Evolutionary conservation across 1,140 invertebrate genomes (phyloP), one percentile per base, ranked within the genome.

Genomic region (Grapholita molesta): DNA sequence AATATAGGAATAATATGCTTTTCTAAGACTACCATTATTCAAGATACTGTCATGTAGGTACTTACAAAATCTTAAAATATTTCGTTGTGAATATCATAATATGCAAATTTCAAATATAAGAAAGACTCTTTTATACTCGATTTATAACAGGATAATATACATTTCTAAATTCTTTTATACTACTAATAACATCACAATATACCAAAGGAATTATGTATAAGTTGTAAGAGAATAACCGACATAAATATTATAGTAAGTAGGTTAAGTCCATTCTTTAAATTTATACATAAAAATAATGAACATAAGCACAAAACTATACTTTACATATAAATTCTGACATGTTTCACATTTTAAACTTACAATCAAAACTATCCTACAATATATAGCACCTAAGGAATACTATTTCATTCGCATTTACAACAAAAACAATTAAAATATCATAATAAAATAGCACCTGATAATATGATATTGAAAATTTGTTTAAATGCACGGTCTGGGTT

Each of bases 301-400:
- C 83, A 78, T 55, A 73, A 73, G 71, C 72, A 66, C 25, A 64
- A 38, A 38, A 38, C 18, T 48, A 48, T 48, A 48, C 12, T 6
- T 48, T 21, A 48, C 42, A 48, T 21, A 67, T 42, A 71, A 70
- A 75, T 75, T 78, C 78, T 72, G 61, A 71, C 67, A 67, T 70
- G 70, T 75, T 68, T 75, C 68, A 72, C 32, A 57, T 28, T 32
- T 32, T 35, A 68, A 23, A 68, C 12, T 52, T 32, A 53, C 28
- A 33, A 21, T 65, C 33, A 15, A 66, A 61, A 15, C 24, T 61
- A 28, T 15, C 28, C 55, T 61, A 61, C 11, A 61, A 3, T 30
- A 28, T 61, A 61, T 61, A 61, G 55, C 55, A 61, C 55, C 55
- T 61, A 61, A 61, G 53, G 21, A 61, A 61, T 61, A 61, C 25